Percentiles rank a stretch among this genome's conserved stretches.
Evolutionary conservation across 2,113 vertebrate species (phyloP).

Genomic region (Natator depressus): DNA sequence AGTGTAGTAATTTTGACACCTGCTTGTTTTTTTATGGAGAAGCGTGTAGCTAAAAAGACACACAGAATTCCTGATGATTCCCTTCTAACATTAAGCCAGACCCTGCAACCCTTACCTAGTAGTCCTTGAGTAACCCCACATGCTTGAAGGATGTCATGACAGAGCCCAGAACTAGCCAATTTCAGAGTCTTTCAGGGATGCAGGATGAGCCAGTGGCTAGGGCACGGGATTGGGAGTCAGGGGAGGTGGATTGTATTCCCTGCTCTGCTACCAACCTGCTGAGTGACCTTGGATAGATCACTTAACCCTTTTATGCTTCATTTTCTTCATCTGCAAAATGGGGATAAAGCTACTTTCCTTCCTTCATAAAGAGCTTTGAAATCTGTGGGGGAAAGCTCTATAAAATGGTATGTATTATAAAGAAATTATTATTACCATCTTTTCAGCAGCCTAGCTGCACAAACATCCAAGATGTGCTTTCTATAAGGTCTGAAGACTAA

Average conservation of each 20-base stretch:
- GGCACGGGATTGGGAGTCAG: neutral
- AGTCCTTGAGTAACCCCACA: neutral
- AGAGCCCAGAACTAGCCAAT: neutral
- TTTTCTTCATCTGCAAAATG: neutral
- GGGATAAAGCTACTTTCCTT: neutral
- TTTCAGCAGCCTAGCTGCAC: conserved; percentile 43
- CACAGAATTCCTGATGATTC: neutral
- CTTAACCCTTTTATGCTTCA: neutral
- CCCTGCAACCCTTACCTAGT: neutral
- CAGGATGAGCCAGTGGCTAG: neutral
- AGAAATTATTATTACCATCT: conserved; percentile 39
- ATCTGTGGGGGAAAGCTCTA: neutral
- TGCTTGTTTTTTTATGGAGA: neutral
- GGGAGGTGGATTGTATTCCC: neutral
- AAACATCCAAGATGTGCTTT: conserved; percentile 52
- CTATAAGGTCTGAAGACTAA: conserved; percentile 52
- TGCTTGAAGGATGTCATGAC: neutral
- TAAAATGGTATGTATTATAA: neutral
- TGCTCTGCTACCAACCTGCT: neutral
- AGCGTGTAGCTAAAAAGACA: neutral
- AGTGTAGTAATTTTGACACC: neutral
- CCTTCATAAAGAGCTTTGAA: conserved; percentile 13
- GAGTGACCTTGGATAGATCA: neutral
- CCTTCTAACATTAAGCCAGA: neutral
- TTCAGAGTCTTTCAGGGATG: neutral